Base-by-base conservation (phyloP, 2,888 invertebrate genomes). In the Ryuthela nishihirai region DNA sequence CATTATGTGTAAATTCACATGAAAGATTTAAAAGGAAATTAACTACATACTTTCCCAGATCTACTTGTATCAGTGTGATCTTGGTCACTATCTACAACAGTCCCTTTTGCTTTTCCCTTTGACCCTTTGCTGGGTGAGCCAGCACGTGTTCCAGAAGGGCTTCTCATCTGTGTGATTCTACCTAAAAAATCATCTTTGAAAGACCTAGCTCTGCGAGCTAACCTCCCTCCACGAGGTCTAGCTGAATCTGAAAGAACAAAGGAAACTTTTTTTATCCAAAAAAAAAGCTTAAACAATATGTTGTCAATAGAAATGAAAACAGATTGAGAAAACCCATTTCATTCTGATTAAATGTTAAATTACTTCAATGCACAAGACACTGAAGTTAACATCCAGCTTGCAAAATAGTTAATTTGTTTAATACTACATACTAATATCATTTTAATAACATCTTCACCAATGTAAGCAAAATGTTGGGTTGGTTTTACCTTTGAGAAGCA, bases 151-250 rank as follows among this genome's bases (percentile, higher is more conserved):
- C 65, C 64, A 25, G 64, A 61, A 47, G 90, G 88, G 66, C 88
- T 88, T 68, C 90, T 84, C 85, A 91, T 90, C 76, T 88, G 86
- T 67, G 87, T 88, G 75, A 91, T 83, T 76, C 88, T 88, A 76
- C 90, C 89, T 73, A 91, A 81, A 72, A 92, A 83, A 78, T 91
- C 91, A 82, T 91, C 90, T 79, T 91, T 92, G 78, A 92, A 91
- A 66, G 89, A 89, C 69, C 90, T 84, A 65, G 91, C 91, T 66
- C 91, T 82, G 67, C 88, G 80, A 56, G 90, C 89, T 77, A 91
- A 80, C 76, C 88, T 88, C 68, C 87, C 88, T 72, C 88, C 67
- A 15, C 55, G 50, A 21, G 59, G 39, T 15, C 47, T 43, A 42
- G 26, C 41, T 23, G 49, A 18, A 54, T 60, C 60, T 61, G 25